Evolutionary conservation across 1,140 invertebrate species (phyloP).

Genomic region (Lepidurus couesii): DNA sequence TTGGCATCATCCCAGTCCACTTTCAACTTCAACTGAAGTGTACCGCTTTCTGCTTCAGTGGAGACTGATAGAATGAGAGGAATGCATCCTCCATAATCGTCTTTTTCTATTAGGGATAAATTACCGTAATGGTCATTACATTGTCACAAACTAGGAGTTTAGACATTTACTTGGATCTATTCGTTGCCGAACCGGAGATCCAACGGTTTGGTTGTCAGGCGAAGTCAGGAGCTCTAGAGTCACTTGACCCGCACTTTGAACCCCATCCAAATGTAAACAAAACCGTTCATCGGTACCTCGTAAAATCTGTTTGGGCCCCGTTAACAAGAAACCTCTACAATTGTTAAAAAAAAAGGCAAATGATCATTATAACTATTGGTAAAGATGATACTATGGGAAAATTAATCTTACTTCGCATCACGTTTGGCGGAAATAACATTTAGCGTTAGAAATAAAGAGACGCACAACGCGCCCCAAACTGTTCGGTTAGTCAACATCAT

Average conservation of each 20-base stretch:
- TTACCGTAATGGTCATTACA: too few species aligned
- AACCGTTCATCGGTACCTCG: slow-evolving; percentile 45
- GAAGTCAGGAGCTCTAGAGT: slow-evolving; percentile 40
- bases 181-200: neutral
- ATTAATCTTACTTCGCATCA: too few species aligned
- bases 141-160: too few species aligned
- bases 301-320: slow-evolving; percentile 45
- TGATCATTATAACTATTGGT: too few species aligned
- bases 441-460: too few species aligned
- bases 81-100: neutral
- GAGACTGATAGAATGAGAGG: neutral
- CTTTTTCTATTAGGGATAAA: neutral
- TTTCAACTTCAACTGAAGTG: neutral
- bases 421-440: too few species aligned
- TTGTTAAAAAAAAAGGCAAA: neutral
- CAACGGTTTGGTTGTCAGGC: neutral
- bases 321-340: slow-evolving; percentile 46
- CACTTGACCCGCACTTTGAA: slow-evolving; percentile 46
- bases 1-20: slow-evolving; percentile 42
- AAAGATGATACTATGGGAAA: too few species aligned
- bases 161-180: neutral
- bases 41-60: neutral
- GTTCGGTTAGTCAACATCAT: too few species aligned
- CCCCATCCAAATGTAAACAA: slow-evolving; percentile 48
- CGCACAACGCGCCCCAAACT: too few species aligned